Evolutionary conservation across 2,888 invertebrate genomes (phyloP).

Genomic region (Branchipolynoe longqiensis): DNA sequence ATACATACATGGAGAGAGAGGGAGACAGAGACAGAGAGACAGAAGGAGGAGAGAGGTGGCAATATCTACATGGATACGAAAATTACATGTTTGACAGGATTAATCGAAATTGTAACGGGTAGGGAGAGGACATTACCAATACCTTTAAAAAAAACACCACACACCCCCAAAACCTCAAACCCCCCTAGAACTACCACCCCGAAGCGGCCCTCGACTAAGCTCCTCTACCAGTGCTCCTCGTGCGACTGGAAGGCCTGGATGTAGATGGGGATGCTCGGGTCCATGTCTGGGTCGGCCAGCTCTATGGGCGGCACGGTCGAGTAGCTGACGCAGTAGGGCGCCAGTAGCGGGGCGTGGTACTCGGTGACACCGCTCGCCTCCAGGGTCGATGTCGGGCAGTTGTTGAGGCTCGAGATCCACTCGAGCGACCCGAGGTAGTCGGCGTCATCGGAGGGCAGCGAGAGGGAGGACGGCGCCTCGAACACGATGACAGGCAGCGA

Average conservation of each 20-base stretch:
- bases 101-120: no score
- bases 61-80: no score
- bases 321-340: constrained; percentile 42
- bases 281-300: constrained; percentile 5
- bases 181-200: no score
- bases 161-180: no score
- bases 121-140: no score
- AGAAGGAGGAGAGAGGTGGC: no score
- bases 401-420: constrained; percentile 27
- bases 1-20: no score
- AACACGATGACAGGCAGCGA: constrained; percentile 12
- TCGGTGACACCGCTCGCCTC: not conserved
- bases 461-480: constrained; percentile 1
- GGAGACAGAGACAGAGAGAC: no score
- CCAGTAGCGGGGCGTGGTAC: constrained; percentile 53
- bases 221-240: not conserved
- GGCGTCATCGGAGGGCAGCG: not conserved
- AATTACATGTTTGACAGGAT: no score
- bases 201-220: no score
- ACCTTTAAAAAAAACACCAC: no score
- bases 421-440: constrained; percentile 31
- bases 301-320: constrained; percentile 49
- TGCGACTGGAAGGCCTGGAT: not conserved
- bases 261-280: not conserved
- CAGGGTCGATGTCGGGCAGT: not conserved